These are phyloP conservation scores for Paramacrobiotus metropolitanus DNA, from an alignment of 1,140 invertebrate genomes.

Conservation along the genomic window DNA sequence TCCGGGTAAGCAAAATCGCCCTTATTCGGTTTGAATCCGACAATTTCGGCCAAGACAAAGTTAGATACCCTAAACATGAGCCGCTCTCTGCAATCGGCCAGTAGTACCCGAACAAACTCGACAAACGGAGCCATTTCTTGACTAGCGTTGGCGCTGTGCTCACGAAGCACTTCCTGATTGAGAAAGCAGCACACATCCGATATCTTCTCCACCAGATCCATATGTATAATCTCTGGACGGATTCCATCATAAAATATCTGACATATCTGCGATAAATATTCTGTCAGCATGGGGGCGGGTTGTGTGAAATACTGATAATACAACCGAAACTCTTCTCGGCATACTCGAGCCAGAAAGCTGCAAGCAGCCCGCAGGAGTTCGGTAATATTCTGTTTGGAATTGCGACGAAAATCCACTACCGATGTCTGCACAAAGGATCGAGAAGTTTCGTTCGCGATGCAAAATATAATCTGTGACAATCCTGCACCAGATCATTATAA, in stretches of 20 bases:
- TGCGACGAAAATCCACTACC: background rate
- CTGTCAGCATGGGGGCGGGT: constrained; percentile 32
- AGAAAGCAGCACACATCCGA: constrained; percentile 87
- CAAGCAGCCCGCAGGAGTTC: background rate
- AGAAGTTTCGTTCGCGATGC: background rate
- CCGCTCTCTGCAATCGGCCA: constrained; percentile 87
- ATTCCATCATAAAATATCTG: constrained; percentile 71
- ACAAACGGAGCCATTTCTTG: constrained; percentile 52
- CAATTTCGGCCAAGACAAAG: constrained; percentile 72
- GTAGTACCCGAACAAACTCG: constrained; percentile 50
- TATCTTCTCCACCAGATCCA: constrained; percentile 88
- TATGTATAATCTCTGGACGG: constrained; percentile 82
- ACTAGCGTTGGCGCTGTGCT: constrained; percentile 15
- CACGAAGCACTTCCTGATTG: constrained; percentile 22
- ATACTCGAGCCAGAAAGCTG: constrained; percentile 55
- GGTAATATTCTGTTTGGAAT: background rate
- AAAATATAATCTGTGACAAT: background rate
- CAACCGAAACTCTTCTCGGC: constrained; percentile 67
- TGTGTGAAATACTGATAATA: constrained; percentile 66
- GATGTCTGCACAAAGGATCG: background rate
- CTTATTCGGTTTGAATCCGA: constrained; percentile 50
- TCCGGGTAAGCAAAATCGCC: constrained; percentile 94
- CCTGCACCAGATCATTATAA: background rate
- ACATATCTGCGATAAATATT: constrained; percentile 55
- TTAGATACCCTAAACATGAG: constrained; percentile 84